Percentiles rank a stretch among this genome's conserved stretches.
These are phyloP conservation scores for Hipparchia semele DNA, from an alignment of 2,888 invertebrate species.

Conservation along the genomic window DNA sequence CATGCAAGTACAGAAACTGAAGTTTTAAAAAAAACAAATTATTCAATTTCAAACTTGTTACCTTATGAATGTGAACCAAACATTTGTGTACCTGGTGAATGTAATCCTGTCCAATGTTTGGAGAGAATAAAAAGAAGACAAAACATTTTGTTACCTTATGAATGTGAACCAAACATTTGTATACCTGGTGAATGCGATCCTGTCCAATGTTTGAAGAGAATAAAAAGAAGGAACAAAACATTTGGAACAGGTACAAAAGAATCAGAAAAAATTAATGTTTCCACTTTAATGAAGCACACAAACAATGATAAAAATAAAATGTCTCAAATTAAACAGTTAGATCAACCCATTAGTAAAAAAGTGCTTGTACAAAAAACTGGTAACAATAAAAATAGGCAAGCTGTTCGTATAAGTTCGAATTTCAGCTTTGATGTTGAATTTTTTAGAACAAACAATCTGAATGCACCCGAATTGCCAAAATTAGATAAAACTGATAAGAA, in stretches of 20 bases:
- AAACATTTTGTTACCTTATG: slow-evolving; percentile 44
- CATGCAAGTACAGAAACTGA: slow-evolving; percentile 11
- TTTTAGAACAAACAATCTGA: slow-evolving; percentile 36
- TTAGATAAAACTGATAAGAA: slow-evolving; percentile 4
- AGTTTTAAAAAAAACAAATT: not conserved
- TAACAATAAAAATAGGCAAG: slow-evolving; percentile 31
- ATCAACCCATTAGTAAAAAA: not conserved
- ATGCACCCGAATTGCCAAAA: not conserved
- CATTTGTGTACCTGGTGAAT: slow-evolving; percentile 50
- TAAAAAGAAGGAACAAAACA: slow-evolving; percentile 40
- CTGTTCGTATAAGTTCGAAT: slow-evolving; percentile 41
- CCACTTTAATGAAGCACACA: not conserved
- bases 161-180: slow-evolving; percentile 55
- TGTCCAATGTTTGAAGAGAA: slow-evolving; percentile 47
- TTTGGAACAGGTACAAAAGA: slow-evolving; percentile 6
- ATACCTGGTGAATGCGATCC: slow-evolving; percentile 49
- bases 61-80: slow-evolving; percentile 55
- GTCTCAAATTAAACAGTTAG: not conserved
- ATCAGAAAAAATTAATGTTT: not conserved
- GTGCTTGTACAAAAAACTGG: not conserved
- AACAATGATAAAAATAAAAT: not conserved
- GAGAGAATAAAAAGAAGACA: slow-evolving; percentile 40
- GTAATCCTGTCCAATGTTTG: slow-evolving; percentile 46
- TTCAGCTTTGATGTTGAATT: slow-evolving; percentile 46
- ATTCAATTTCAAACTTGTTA: slow-evolving; percentile 31